Percentiles rank a stretch among this genome's conserved stretches.
phyloP scores from a whole-genome alignment of 2,888 invertebrate species.

The Drymonia ruficornis region DNA sequence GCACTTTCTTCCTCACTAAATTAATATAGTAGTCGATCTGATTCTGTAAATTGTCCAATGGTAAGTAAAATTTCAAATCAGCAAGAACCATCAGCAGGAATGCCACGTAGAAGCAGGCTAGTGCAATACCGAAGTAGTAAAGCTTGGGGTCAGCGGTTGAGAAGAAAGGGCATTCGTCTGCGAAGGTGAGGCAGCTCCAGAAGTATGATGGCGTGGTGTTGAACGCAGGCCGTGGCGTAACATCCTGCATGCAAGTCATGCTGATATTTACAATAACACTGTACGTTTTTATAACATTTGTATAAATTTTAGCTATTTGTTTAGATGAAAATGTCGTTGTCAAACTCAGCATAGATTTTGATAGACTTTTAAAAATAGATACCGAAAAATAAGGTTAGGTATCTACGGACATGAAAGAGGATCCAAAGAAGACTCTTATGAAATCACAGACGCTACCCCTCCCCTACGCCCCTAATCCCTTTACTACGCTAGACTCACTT shows the following conservation, averaged over 20 bases:
- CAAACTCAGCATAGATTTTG: neutral
- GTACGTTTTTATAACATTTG: conserved; percentile 17
- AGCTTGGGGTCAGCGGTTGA: conserved; percentile 57
- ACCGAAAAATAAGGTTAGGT: too few relatives aligned
- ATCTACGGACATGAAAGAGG: too few relatives aligned
- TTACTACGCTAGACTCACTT: too few relatives aligned
- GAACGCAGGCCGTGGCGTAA: conserved; percentile 5
- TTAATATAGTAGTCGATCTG: conserved; percentile 62
- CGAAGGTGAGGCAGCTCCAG: conserved; percentile 67
- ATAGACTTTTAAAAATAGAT: too few relatives aligned
- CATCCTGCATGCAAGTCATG: conserved; percentile 42
- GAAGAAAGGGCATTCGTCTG: conserved; percentile 63
- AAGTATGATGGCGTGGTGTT: conserved; percentile 54
- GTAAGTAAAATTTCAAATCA: conserved; percentile 68
- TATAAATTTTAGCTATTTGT: neutral
- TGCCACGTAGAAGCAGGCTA: conserved; percentile 55
- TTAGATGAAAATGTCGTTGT: neutral
- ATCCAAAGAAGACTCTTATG: too few relatives aligned
- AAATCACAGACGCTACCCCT: too few relatives aligned
- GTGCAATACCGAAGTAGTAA: conserved; percentile 57
- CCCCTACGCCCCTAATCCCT: too few relatives aligned
- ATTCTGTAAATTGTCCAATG: conserved; percentile 57
- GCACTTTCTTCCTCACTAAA: conserved; percentile 59
- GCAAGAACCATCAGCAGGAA: conserved; percentile 57
- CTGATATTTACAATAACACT: conserved; percentile 22